Evolutionary conservation across 2,888 invertebrate species (phyloP).

Genomic region (Calliopum simillimum): DNA sequence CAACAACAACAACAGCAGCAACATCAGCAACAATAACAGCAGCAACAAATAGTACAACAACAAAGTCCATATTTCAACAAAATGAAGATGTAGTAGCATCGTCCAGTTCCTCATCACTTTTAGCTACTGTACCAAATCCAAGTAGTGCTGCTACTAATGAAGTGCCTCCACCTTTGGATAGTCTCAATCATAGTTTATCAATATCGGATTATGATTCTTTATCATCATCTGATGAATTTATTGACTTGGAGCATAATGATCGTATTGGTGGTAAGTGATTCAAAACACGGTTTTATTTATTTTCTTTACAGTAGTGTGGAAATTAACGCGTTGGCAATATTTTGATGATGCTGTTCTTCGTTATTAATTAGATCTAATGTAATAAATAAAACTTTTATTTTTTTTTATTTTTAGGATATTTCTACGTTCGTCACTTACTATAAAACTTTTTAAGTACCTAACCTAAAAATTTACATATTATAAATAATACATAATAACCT

Average conservation of each 20-base stretch:
- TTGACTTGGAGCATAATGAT: constrained; percentile 60
- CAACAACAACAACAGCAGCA: constrained; percentile 11
- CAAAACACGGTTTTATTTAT: neutral
- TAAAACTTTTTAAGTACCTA: no score
- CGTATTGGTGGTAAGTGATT: constrained; percentile 57
- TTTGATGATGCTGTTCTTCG: constrained; percentile 32
- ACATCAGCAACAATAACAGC: constrained; percentile 9
- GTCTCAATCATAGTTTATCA: constrained; percentile 48
- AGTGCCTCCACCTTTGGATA: constrained; percentile 4
- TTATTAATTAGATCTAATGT: no score
- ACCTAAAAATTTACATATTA: no score
- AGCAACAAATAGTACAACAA: constrained; percentile 12
- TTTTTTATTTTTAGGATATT: no score
- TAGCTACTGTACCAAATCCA: neutral
- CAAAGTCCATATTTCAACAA: neutral
- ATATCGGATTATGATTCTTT: constrained; percentile 57
- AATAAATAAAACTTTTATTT: no score
- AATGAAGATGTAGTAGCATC: constrained; percentile 8
- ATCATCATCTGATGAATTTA: constrained; percentile 55
- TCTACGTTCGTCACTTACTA: no score
- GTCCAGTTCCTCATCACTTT: neutral
- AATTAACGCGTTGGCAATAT: constrained; percentile 43
- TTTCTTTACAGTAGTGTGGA: constrained; percentile 2
- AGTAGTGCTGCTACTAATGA: constrained; percentile 24
- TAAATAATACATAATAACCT: no score